phyloP scores from a whole-genome alignment of 1,140 invertebrate species.

The Tetraneura akinire region DNA sequence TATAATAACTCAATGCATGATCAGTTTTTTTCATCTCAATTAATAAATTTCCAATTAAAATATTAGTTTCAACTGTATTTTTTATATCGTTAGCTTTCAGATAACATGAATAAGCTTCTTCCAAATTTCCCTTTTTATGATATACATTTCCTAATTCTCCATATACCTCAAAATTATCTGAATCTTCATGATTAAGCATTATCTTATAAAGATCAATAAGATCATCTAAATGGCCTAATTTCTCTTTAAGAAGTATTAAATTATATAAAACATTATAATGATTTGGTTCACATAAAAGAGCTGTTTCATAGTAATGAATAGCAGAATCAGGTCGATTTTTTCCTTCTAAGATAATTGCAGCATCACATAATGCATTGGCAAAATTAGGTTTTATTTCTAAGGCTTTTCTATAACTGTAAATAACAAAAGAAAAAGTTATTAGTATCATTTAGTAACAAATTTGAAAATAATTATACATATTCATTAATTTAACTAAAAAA shows the following conservation, averaged over 20 bases:
- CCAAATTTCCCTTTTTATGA: constrained; percentile 62
- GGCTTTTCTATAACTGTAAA: constrained; percentile 90
- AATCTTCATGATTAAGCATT: background rate
- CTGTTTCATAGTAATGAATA: constrained; percentile 12
- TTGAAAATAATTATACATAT: too few relatives aligned
- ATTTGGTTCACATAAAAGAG: background rate
- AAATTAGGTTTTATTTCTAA: constrained; percentile 99
- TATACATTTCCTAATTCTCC: constrained; percentile 9
- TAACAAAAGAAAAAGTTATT: background rate
- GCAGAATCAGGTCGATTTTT: constrained; percentile 78
- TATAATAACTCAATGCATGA: constrained; percentile 94
- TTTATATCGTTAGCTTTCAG: constrained; percentile 97
- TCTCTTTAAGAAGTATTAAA: background rate
- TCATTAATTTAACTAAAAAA: too few relatives aligned
- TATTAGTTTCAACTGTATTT: constrained; percentile 97
- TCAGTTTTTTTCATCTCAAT: constrained; percentile 98
- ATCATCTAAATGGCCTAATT: background rate
- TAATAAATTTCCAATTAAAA: constrained; percentile 98
- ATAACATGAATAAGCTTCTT: constrained; percentile 99
- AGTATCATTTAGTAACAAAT: too few relatives aligned
- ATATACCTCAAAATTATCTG: background rate
- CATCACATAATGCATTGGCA: constrained; percentile 98
- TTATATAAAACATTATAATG: constrained; percentile 16
- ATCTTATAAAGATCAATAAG: background rate
- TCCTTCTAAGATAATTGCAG: constrained; percentile 99